These are phyloP conservation scores for Leptosomus discolor DNA, from an alignment of 2,113 vertebrate species.

Conservation along the genomic window DNA sequence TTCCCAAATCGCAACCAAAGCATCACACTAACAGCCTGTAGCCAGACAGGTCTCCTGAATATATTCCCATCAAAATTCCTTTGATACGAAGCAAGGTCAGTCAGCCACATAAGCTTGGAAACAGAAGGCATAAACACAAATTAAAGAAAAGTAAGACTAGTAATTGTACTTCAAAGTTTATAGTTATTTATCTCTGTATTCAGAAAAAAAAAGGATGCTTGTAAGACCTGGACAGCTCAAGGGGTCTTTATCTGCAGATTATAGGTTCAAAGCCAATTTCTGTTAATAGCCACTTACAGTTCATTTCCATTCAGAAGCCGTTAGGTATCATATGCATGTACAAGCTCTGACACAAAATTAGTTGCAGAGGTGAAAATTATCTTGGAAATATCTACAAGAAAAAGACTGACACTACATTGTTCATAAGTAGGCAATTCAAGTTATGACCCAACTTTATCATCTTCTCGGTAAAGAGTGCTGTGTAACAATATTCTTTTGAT, in stretches of 20 bases:
- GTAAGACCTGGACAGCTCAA: not conserved
- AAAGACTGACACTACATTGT: not conserved
- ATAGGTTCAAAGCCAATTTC: constrained; percentile 14
- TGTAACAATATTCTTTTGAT: not conserved
- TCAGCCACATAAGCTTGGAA: not conserved
- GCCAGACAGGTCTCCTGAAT: not conserved
- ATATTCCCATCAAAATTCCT: not conserved
- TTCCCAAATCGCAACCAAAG: not conserved
- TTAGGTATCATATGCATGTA: not conserved
- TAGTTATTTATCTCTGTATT: not conserved
- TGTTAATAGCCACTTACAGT: constrained; percentile 13
- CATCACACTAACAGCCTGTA: not conserved
- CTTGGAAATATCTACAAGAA: not conserved
- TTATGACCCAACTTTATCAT: not conserved
- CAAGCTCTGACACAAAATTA: constrained; percentile 14
- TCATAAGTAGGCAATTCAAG: not conserved
- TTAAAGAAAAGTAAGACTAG: not conserved
- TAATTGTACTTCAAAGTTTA: not conserved
- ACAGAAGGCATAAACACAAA: not conserved
- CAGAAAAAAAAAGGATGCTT: not conserved
- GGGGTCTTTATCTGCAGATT: not conserved
- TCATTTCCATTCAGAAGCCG: constrained; percentile 26
- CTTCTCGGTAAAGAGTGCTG: not conserved
- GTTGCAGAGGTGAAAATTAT: constrained; percentile 20
- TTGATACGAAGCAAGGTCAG: not conserved